Conservation (phyloP, 2,113 vertebrate genomes). For the Pangasianodon hypophthalmus region DNA sequence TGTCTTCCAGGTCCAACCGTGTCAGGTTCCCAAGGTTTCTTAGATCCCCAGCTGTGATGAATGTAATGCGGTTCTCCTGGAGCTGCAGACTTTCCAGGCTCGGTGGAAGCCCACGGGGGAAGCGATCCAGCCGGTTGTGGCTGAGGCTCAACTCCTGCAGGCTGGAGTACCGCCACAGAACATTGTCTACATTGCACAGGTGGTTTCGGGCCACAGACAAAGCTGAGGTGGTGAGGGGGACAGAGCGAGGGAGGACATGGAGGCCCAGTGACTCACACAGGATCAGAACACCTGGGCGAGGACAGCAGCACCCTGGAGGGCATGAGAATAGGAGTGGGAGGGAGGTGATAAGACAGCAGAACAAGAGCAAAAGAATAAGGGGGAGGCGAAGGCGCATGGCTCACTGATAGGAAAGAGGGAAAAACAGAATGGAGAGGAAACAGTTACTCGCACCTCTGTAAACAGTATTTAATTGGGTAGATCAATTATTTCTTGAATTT, state of each 20-base stretch:
- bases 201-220: conserved; percentile 75
- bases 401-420: conserved; percentile 62
- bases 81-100: conserved; percentile 75
- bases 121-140: conserved; percentile 71
- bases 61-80: conserved; percentile 76
- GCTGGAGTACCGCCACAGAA: conserved; percentile 65
- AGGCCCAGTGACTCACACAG: conserved; percentile 76
- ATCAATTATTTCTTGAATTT: background rate
- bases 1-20: conserved; percentile 73
- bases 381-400: conserved; percentile 66
- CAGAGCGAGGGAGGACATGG: conserved; percentile 66
- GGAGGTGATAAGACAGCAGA: conserved; percentile 59
- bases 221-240: conserved; percentile 69
- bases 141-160: conserved; percentile 77
- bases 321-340: conserved; percentile 59
- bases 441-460: background rate
- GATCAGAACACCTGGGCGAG: conserved; percentile 65
- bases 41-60: conserved; percentile 70
- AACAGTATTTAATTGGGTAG: background rate
- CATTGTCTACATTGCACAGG: conserved; percentile 75
- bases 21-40: conserved; percentile 74
- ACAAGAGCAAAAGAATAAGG: conserved; percentile 64
- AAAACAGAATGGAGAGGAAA: conserved; percentile 22
- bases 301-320: conserved; percentile 76
- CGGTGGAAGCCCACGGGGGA: conserved; percentile 75